These are phyloP conservation scores for Penelope pileata DNA, from an alignment of 2,113 vertebrate genomes.

Conservation along the genomic window DNA sequence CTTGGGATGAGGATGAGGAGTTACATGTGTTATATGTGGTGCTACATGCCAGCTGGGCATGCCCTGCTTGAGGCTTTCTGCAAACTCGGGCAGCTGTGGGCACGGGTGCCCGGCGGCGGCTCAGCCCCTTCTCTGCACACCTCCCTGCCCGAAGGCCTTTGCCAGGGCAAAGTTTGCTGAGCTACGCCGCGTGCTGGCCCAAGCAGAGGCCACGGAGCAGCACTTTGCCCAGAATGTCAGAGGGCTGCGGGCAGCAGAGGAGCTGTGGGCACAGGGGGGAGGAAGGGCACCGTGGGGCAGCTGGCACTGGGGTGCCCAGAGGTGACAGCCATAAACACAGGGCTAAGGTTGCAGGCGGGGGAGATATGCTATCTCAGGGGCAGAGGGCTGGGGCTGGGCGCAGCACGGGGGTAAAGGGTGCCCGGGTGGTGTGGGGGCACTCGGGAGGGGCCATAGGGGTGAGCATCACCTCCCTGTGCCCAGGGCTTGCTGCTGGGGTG, in stretches of 20 bases:
- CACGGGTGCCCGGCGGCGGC: not conserved
- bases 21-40: too few relatives aligned
- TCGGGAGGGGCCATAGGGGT: not conserved
- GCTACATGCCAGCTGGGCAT: accelerated
- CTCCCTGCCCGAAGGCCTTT: not conserved
- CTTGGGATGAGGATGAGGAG: not conserved
- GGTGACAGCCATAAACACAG: not conserved
- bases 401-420: accelerated
- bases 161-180: constrained; percentile 35
- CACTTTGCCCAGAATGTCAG: constrained; percentile 9
- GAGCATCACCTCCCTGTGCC: not conserved
- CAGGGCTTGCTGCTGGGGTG: too few relatives aligned
- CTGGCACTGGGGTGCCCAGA: not conserved
- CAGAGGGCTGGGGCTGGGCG: not conserved
- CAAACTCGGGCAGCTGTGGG: not conserved
- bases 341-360: constrained; percentile 54
- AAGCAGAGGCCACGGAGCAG: not conserved
- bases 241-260: not conserved
- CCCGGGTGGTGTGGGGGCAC: not conserved
- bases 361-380: constrained; percentile 40
- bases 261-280: not conserved
- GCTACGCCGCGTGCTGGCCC: not conserved
- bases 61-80: accelerated
- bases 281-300: not conserved
- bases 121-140: not conserved